Evolutionary conservation across 2,113 vertebrate genomes (phyloP).

Genomic region (Sander lucioperca): DNA sequence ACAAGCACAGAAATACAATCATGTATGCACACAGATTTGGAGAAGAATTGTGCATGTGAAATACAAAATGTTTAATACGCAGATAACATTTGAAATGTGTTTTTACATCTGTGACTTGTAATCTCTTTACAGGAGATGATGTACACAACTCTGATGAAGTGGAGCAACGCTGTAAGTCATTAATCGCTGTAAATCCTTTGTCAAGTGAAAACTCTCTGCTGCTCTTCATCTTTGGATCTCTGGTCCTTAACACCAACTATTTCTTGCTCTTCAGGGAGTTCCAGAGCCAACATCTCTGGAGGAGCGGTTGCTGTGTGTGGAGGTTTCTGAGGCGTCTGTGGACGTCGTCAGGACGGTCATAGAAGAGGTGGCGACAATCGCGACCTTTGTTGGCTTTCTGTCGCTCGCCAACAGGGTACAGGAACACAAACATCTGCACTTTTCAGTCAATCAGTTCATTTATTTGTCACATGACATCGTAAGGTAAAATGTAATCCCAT

Average conservation of each 20-base stretch:
- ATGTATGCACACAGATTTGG: background rate
- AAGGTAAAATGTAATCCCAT: too few relatives aligned
- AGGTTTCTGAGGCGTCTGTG: background rate
- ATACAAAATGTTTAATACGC: background rate
- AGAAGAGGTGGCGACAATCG: background rate
- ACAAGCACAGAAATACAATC: background rate
- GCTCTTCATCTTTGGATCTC: too few relatives aligned
- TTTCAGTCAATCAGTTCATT: too few relatives aligned
- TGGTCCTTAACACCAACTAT: background rate
- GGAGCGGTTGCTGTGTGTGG: constrained; percentile 45
- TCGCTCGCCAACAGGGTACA: constrained; percentile 58
- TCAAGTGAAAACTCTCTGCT: background rate
- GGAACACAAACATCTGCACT: background rate
- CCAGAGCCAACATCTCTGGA: background rate
- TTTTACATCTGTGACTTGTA: background rate
- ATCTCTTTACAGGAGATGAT: constrained; percentile 39
- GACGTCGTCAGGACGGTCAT: background rate
- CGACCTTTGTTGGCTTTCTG: constrained; percentile 21
- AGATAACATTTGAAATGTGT: background rate
- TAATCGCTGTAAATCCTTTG: background rate
- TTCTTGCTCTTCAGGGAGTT: constrained; percentile 20
- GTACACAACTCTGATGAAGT: constrained; percentile 39
- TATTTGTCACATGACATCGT: too few relatives aligned
- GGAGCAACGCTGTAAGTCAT: constrained; percentile 51
- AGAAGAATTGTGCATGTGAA: background rate